Percentiles rank a stretch among this genome's conserved stretches.
Conservation (phyloP, 2,113 vertebrate species). For the Carassius carassius region DNA sequence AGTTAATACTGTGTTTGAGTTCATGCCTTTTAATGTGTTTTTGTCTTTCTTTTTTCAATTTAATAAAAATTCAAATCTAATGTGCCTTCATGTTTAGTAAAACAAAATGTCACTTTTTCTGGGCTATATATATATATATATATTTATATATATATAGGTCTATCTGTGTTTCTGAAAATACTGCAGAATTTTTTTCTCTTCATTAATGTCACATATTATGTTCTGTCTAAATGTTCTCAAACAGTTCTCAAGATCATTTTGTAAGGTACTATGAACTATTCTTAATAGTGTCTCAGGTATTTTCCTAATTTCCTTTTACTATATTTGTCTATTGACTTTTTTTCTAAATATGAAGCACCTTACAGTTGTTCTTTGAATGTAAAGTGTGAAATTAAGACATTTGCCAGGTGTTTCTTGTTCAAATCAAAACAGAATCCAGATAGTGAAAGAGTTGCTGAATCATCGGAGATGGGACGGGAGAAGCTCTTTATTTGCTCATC, state of each 20-base stretch:
- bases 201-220: too few species aligned
- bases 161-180: too few species aligned
- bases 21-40: constrained; percentile 1
- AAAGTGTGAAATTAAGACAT: neutral
- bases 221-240: neutral
- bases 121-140: neutral
- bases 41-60: neutral
- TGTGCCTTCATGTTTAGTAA: neutral
- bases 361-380: too few species aligned
- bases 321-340: too few species aligned
- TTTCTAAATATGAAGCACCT: too few species aligned
- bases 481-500: neutral
- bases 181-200: too few species aligned
- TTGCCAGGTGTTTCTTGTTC: neutral
- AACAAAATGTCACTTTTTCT: neutral
- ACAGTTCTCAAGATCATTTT: neutral
- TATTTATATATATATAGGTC: too few species aligned
- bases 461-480: neutral
- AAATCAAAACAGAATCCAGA: neutral
- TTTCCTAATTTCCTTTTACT: neutral
- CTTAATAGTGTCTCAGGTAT: neutral
- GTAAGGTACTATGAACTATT: neutral
- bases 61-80: constrained; percentile 61
- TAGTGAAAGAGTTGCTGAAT: neutral
- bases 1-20: constrained; percentile 48